These are phyloP conservation scores for Strigamia maritima DNA, from an alignment of 2,888 invertebrate species.

Conservation along the genomic window DNA sequence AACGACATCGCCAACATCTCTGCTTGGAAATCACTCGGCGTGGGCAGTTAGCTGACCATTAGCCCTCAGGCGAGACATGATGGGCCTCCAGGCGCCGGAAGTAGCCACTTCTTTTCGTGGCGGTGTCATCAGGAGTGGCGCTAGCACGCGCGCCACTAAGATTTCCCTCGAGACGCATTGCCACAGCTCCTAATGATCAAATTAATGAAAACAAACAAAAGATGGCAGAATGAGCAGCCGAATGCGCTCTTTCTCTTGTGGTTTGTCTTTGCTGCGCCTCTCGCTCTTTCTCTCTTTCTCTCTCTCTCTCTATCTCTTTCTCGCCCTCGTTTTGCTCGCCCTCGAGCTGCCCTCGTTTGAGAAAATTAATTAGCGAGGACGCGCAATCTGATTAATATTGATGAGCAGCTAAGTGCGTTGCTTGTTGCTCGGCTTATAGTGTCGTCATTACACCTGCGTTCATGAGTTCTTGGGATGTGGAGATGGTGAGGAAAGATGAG, in stretches of 20 bases:
- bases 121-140: constrained; percentile 7
- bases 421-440: constrained; percentile 26
- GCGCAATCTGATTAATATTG: constrained; percentile 36
- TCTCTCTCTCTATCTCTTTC: constrained; percentile 1
- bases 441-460: constrained; percentile 31
- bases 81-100: constrained; percentile 29
- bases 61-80: constrained; percentile 21
- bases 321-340: constrained; percentile 13
- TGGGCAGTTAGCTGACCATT: constrained; percentile 27
- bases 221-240: neutral
- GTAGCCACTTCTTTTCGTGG: constrained; percentile 9
- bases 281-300: constrained; percentile 1
- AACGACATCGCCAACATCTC: neutral
- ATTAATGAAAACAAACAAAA: constrained; percentile 40
- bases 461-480: neutral
- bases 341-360: neutral
- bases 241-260: neutral
- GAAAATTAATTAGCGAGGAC: constrained; percentile 16
- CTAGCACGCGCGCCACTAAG: constrained; percentile 36
- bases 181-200: constrained; percentile 37
- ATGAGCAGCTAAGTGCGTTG: constrained; percentile 29
- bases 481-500: neutral
- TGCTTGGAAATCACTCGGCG: constrained; percentile 12
- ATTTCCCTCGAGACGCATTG: constrained; percentile 37
- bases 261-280: neutral